Evolutionary conservation across 2,113 vertebrate species (phyloP).

Genomic region (Channa argus): DNA sequence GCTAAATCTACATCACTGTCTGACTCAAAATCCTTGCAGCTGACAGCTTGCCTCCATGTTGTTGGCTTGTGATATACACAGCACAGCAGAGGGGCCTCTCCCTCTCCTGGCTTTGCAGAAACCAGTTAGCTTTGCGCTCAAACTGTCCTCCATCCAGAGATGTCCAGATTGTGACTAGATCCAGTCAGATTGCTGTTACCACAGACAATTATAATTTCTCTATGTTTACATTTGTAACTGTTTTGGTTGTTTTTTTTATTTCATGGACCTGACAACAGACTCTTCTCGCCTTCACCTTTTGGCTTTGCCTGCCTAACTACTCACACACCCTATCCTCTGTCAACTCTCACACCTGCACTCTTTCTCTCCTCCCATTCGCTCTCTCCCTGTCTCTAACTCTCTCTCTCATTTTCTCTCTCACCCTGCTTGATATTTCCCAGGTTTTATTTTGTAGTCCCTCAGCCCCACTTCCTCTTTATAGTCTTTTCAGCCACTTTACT

Average conservation of each 20-base stretch:
- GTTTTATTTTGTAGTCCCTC: no score
- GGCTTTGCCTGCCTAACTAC: no score
- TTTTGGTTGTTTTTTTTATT: background rate
- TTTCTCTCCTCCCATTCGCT: no score
- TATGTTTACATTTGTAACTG: background rate
- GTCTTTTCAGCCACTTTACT: no score
- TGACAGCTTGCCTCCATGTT: constrained; percentile 51
- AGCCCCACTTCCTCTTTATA: no score
- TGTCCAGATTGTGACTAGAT: constrained; percentile 18
- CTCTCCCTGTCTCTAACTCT: no score
- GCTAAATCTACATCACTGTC: constrained; percentile 54
- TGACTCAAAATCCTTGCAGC: constrained; percentile 42
- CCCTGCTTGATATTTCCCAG: no score
- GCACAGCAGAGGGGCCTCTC: constrained; percentile 28
- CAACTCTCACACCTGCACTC: no score
- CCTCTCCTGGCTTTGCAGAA: constrained; percentile 36
- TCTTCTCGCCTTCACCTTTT: no score
- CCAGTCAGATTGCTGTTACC: background rate
- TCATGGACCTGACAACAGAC: no score
- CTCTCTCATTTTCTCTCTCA: no score
- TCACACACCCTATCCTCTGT: no score
- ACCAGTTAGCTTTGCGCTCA: constrained; percentile 23
- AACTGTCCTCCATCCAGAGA: constrained; percentile 31
- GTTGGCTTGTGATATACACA: constrained; percentile 39
- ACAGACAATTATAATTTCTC: background rate